These are phyloP conservation scores for Crenichthys baileyi DNA, from an alignment of 2,797 vertebrate species.

Conservation along the genomic window DNA sequence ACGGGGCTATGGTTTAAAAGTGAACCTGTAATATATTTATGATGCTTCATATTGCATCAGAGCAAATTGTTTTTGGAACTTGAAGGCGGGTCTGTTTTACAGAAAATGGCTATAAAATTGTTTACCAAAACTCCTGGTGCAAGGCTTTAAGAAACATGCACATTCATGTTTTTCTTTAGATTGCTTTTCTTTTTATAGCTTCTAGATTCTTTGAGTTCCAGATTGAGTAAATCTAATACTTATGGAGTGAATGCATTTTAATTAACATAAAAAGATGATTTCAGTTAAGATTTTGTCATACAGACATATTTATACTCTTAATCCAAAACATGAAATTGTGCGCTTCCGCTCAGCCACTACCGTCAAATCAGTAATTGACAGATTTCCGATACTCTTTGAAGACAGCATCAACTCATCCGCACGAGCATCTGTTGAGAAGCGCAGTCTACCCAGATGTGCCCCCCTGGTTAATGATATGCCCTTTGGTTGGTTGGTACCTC, in stretches of 20 bases:
- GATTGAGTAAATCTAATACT: not conserved
- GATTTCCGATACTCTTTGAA: slow-evolving; percentile 42
- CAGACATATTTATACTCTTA: not conserved
- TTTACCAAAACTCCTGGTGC: not conserved
- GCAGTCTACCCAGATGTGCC: too few relatives aligned
- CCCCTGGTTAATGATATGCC: too few relatives aligned
- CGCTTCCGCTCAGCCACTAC: not conserved
- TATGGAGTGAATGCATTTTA: not conserved
- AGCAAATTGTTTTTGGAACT: not conserved
- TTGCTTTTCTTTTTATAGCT: not conserved
- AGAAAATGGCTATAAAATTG: not conserved
- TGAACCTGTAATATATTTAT: not conserved
- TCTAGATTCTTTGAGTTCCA: too few relatives aligned
- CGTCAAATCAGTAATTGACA: not conserved
- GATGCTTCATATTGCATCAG: not conserved
- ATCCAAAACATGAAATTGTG: not conserved
- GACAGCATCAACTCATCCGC: slow-evolving; percentile 38
- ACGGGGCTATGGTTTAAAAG: not conserved
- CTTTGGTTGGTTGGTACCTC: too few relatives aligned
- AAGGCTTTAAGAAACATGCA: not conserved
- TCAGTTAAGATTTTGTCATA: not conserved
- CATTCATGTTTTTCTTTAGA: not conserved
- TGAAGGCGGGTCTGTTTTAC: not conserved
- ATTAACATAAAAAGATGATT: not conserved
- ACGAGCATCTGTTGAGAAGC: slow-evolving; percentile 21